Percentiles rank a stretch among this genome's conserved stretches.
These are phyloP conservation scores for Hirudinaria manillensis DNA, from an alignment of 2,888 invertebrate species.

Conservation along the genomic window DNA sequence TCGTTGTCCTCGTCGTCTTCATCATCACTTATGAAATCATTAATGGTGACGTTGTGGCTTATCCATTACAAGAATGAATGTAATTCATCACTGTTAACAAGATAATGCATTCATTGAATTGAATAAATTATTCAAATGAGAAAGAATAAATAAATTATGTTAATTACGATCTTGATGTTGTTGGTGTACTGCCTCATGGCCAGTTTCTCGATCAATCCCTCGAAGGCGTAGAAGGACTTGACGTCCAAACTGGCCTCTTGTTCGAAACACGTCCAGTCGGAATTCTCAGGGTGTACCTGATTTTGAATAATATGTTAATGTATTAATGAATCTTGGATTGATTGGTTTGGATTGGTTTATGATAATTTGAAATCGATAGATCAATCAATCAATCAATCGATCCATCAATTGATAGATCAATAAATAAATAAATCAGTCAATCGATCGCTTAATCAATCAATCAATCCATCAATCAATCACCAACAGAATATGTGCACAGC, in stretches of 20 bases:
- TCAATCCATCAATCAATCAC: conserved; percentile 51
- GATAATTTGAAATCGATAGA: background rate
- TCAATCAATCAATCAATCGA: too few relatives aligned
- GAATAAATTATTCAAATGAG: too few relatives aligned
- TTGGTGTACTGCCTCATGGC: conserved; percentile 90
- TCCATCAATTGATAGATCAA: too few relatives aligned
- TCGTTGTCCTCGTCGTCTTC: too few relatives aligned
- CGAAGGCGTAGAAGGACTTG: conserved; percentile 88
- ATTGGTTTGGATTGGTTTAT: background rate
- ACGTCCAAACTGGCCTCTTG: conserved; percentile 85
- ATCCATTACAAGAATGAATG: too few relatives aligned
- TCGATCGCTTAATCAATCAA: too few relatives aligned
- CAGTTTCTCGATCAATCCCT: conserved; percentile 85
- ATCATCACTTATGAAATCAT: too few relatives aligned
- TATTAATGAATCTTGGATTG: background rate
- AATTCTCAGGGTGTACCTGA: conserved; percentile 85
- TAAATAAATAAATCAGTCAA: background rate
- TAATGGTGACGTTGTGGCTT: too few relatives aligned
- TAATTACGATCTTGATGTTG: conserved; percentile 67
- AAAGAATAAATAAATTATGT: too few relatives aligned
- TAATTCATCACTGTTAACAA: too few relatives aligned
- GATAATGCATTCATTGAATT: too few relatives aligned
- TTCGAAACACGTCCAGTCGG: conserved; percentile 91
- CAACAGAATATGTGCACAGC: conserved; percentile 78
- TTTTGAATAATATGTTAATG: too few relatives aligned